Percentiles rank a stretch among this genome's conserved stretches.
These are phyloP conservation scores for Watsonalla binaria DNA, from an alignment of 2,888 invertebrate species.

Conservation along the genomic window DNA sequence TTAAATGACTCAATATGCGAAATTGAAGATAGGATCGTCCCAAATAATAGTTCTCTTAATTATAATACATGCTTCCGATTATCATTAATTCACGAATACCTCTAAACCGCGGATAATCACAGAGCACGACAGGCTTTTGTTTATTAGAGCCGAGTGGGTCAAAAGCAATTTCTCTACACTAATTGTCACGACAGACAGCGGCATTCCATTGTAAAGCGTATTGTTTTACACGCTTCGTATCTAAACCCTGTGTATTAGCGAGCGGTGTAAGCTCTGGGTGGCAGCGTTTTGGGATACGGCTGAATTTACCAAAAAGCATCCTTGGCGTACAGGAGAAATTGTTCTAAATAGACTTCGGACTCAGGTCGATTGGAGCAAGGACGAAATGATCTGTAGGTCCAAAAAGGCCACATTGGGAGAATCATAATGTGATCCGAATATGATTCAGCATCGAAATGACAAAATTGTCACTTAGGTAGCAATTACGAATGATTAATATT, in stretches of 20 bases:
- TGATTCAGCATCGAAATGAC: too few relatives aligned
- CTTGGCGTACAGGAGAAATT: not conserved
- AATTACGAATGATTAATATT: too few relatives aligned
- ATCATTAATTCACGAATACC: not conserved
- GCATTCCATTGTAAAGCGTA: slow-evolving; percentile 52
- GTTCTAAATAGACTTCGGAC: too few relatives aligned
- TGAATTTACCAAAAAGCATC: not conserved
- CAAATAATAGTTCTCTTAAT: too few relatives aligned
- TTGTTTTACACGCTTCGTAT: slow-evolving; percentile 57
- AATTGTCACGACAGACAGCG: slow-evolving; percentile 53
- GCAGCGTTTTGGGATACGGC: not conserved
- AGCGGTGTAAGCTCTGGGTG: slow-evolving; percentile 12
- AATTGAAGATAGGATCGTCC: too few relatives aligned
- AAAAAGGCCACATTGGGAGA: too few relatives aligned
- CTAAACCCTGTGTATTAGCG: slow-evolving; percentile 24
- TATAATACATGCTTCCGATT: too few relatives aligned
- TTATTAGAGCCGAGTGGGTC: slow-evolving; percentile 41
- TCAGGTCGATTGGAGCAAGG: too few relatives aligned
- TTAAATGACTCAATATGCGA: too few relatives aligned
- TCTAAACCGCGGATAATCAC: not conserved
- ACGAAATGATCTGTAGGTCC: too few relatives aligned
- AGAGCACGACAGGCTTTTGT: slow-evolving; percentile 12
- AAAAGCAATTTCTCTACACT: slow-evolving; percentile 51
- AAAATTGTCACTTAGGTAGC: too few relatives aligned
- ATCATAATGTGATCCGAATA: too few relatives aligned